Percentiles rank a stretch among this genome's conserved stretches.
Evolutionary conservation across 2,113 vertebrate genomes (phyloP).

Genomic region (Henicopernis longicauda): DNA sequence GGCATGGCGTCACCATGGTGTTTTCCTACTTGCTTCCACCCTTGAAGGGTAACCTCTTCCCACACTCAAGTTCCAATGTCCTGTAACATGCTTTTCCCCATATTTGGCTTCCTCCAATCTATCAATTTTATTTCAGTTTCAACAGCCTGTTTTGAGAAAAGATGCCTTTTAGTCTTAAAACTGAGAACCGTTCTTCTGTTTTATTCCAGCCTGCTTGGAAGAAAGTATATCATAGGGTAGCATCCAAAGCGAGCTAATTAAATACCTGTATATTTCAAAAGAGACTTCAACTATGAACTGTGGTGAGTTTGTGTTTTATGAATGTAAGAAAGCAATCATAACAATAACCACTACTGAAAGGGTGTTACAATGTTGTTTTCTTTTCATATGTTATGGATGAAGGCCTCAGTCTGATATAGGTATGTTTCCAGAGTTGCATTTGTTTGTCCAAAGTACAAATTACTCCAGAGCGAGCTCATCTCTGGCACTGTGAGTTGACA

Average conservation of each 20-base stretch:
- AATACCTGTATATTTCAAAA: background rate
- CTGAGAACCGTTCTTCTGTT: background rate
- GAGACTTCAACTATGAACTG: background rate
- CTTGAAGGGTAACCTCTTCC: background rate
- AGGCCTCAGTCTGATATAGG: background rate
- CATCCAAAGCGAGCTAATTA: background rate
- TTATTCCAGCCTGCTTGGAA: background rate
- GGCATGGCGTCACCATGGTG: background rate
- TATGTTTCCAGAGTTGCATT: background rate
- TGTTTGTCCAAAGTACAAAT: background rate
- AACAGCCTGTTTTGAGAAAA: background rate
- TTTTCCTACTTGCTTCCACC: background rate
- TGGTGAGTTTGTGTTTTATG: background rate
- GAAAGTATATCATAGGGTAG: background rate
- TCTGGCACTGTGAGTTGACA: background rate
- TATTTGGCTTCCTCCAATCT: background rate
- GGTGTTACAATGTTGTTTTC: background rate
- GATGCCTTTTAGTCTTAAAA: background rate
- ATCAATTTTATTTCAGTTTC: background rate
- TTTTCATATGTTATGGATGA: background rate
- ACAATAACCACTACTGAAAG: background rate
- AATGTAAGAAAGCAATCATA: background rate
- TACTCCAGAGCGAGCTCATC: background rate
- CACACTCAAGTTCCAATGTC: background rate
- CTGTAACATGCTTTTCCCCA: background rate